These are phyloP conservation scores for Meandrusa payeni DNA, from an alignment of 2,888 invertebrate genomes.

Conservation along the genomic window DNA sequence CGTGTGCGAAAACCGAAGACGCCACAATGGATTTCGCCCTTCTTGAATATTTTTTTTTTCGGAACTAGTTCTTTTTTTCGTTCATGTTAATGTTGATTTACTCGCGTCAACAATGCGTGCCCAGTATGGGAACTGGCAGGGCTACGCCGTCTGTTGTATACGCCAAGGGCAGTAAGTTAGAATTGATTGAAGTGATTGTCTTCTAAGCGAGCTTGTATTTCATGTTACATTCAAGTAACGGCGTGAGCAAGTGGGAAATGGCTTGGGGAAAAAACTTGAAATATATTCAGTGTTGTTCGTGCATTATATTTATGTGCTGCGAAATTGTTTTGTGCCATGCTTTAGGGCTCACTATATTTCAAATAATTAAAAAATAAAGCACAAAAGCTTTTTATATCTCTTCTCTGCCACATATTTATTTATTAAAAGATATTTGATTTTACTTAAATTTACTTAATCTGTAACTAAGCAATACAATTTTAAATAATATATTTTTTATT, in stretches of 20 bases:
- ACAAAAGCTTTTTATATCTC: too few species aligned
- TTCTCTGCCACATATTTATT: too few species aligned
- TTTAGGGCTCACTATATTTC: constrained; percentile 34
- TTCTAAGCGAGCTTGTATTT: constrained; percentile 30
- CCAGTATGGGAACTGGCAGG: constrained; percentile 67
- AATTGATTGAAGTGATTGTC: constrained; percentile 21
- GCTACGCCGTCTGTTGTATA: constrained; percentile 33
- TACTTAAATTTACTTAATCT: too few species aligned
- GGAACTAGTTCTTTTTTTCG: constrained; percentile 69
- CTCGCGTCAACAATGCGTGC: constrained; percentile 71
- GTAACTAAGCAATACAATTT: too few species aligned
- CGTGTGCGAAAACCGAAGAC: constrained; percentile 68
- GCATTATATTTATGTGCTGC: constrained; percentile 33
- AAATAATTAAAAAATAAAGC: too few species aligned
- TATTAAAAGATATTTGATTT: too few species aligned
- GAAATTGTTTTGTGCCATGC: constrained; percentile 44
- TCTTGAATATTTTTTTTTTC: constrained; percentile 48
- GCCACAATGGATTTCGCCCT: constrained; percentile 53
- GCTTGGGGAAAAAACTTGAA: constrained; percentile 41
- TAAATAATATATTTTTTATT: too few species aligned
- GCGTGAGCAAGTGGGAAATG: constrained; percentile 55
- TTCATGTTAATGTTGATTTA: constrained; percentile 75
- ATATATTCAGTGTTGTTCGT: constrained; percentile 29
- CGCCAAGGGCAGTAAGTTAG: constrained; percentile 41
- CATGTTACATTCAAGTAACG: constrained; percentile 38